Base-by-base conservation (phyloP, 2,113 vertebrate species). In the Corvus moneduloides region DNA sequence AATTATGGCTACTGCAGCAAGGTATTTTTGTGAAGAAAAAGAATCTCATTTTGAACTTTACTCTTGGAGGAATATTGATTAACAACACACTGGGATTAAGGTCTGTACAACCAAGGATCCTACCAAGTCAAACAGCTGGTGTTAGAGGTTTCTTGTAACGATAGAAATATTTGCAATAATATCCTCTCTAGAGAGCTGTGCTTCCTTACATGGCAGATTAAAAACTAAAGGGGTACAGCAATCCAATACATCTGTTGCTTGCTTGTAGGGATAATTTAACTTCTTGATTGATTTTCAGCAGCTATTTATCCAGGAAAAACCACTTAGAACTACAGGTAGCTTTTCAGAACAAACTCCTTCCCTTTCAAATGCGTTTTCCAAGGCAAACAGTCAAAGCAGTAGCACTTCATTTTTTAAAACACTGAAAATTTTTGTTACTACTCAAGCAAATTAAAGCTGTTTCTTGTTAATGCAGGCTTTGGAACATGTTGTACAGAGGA, bases 401-500 rank as follows among this genome's bases (percentile, higher is more conserved):
- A 94, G 89, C 87, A 94, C 63, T 91, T 71, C 14, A 81, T 85
- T 85, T 93, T 79, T 94, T 90, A 87, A 97, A 97, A 87, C 92
- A 95, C 66, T 96, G 92, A 97, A 93, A 84, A 91, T 49, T 75
- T 84, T 83, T 90, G 91, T 92, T 92, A 97, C 91, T 83, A 95
- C 80, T 93, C 71, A 95, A 95, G 94, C 75, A 96, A 97, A 94
- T 95, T 96, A 94, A 91, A 93, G 91, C 55, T 86, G 89, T 35
- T 97, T 97, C 84, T 97, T 87, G 93, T 97, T 96, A 97, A 97
- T 94, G 92, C 89, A 96, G 84, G 48, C 93, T 95, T 87, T 95
- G 85, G 97, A 98, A 98, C 95, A 96, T n/a, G 48, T 55, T 95
- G 92, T 94, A 96, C 95, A 97, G 93, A 97, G 97, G 96, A 98